phyloP scores from a whole-genome alignment of 2,113 vertebrate genomes.

The Isichthys henryi region DNA sequence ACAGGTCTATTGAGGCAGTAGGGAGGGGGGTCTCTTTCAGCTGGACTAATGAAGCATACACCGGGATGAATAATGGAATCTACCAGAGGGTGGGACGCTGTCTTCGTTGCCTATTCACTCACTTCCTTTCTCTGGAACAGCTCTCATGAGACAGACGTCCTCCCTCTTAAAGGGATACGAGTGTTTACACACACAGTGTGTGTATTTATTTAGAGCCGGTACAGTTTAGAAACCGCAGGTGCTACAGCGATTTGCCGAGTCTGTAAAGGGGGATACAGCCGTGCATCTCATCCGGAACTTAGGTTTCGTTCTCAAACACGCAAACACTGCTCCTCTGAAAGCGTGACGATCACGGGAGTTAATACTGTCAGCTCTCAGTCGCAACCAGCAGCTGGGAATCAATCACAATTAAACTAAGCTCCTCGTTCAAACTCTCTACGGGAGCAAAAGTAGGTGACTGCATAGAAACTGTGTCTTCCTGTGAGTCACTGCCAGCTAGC shows the following conservation, averaged over 20 bases:
- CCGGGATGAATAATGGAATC: slow-evolving; percentile 55
- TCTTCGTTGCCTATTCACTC: slow-evolving; percentile 40
- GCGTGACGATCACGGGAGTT: not conserved
- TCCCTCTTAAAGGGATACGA: slow-evolving; percentile 58
- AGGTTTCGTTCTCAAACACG: not conserved
- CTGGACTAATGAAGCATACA: slow-evolving; percentile 62
- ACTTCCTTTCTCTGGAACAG: slow-evolving; percentile 41
- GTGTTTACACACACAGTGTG: slow-evolving; percentile 39
- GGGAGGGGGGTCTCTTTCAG: slow-evolving; percentile 58
- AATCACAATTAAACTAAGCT: not conserved
- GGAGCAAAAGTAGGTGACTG: not conserved
- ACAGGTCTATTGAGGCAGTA: slow-evolving; percentile 53
- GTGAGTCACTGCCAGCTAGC: not conserved
- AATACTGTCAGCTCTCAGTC: not conserved
- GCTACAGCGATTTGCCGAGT: not conserved
- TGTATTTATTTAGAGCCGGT: not conserved
- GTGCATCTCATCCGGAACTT: not conserved
- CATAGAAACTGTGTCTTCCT: not conserved
- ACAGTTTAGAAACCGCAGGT: not conserved
- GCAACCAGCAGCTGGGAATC: not conserved
- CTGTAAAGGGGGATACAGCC: not conserved
- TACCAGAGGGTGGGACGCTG: slow-evolving; percentile 42
- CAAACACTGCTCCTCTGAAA: not conserved
- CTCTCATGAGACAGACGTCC: slow-evolving; percentile 36
- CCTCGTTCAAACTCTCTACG: not conserved